Evolutionary conservation across 2,113 vertebrate species (phyloP), one percentile per base, ranked within the genome.

Genomic region (Anguilla rostrata): DNA sequence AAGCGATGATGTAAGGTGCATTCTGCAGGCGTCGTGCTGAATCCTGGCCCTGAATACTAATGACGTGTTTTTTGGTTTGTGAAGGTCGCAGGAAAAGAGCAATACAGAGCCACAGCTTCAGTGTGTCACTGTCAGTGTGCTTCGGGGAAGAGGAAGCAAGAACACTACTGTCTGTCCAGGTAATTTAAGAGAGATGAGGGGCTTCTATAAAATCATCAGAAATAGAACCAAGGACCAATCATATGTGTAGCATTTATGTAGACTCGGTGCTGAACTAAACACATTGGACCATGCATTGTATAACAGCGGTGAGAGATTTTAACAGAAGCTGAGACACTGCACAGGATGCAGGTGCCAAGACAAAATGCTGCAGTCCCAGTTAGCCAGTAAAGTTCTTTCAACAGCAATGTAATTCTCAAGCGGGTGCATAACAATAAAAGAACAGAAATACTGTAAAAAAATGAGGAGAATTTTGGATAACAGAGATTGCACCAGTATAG

Each of bases 1-100:
- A 75, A 75, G 71, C 71, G n/a, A 75, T 75, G 71, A 75, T 75
- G 71, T 75, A 75, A 75, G 71, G 71, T 75, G n/a, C 71, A 75
- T 75, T 75, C 71, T 75, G 71, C 71, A 75, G 71, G 26, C 71
- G 71, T 75, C 26, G 71, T 75, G 71, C 71, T 34, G 71, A 75
- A 75, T 75, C 71, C 71, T 75, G 71, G n/a, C 71, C 71, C 26
- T 75, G 71, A 75, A 75, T 75, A 75, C 71, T 75, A 75, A 75
- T 75, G 71, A 34, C 12, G 71, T 75, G 71, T 71, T 71, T 71
- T 71, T 26, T 16, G 71, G 71, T 75, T 34, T 75, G n/a, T 75
- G 71, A 75, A 75, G 71, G 71, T 75, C 71, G n/a, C 71, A 75
- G 71, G 71, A n/a, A 75, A 29, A 75, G 71, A 29, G 71, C 71